These are phyloP conservation scores for Vulpes ferrilata DNA, from an alignment of 2,113 vertebrate genomes.

Conservation along the genomic window DNA sequence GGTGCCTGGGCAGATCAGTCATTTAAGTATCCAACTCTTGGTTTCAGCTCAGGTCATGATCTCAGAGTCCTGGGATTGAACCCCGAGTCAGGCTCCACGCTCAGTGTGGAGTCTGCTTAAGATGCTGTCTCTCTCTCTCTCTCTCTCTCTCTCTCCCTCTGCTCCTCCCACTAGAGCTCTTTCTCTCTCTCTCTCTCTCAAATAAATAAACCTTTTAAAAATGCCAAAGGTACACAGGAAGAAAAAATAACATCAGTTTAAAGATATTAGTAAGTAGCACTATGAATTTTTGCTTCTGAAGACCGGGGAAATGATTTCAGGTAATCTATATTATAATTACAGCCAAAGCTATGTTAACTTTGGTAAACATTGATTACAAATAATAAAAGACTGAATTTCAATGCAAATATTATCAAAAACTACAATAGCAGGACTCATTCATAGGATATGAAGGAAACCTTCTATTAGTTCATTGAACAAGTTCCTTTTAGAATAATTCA, in stretches of 20 bases:
- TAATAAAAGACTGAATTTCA: background rate
- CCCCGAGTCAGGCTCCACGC: fast-evolving
- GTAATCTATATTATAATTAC: background rate
- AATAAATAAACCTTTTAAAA: background rate
- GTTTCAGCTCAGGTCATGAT: background rate
- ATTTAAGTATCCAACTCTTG: background rate
- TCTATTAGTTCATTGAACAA: background rate
- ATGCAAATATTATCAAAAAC: background rate
- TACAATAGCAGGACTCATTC: background rate
- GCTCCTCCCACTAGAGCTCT: background rate
- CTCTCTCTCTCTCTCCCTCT: background rate
- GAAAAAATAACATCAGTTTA: background rate
- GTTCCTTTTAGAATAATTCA: background rate
- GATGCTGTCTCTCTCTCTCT: background rate
- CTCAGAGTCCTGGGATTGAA: background rate
- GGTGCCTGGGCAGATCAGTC: background rate
- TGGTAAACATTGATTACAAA: background rate
- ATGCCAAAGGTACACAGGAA: background rate
- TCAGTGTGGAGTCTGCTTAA: background rate
- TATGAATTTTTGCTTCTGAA: background rate
- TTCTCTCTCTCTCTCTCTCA: background rate
- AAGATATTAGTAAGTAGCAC: background rate
- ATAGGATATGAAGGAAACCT: background rate
- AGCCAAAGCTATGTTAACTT: background rate
- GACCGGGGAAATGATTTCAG: background rate